These are phyloP conservation scores for Sinopyrophorus schimmeli DNA, from an alignment of 2,888 invertebrate species.

Conservation along the genomic window DNA sequence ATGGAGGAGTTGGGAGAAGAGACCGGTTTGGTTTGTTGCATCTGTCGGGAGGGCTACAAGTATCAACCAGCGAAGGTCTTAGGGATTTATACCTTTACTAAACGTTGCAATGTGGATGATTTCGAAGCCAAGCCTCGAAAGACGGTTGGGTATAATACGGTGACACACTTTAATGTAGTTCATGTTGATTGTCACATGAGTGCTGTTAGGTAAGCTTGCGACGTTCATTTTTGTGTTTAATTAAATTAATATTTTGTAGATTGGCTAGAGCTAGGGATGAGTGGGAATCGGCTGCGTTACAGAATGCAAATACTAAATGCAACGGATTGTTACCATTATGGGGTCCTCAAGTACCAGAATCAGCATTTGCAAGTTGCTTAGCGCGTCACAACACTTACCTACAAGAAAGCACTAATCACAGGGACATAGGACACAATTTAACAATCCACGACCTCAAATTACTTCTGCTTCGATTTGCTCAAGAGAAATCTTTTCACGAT, in stretches of 20 bases:
- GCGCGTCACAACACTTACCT: constrained; percentile 90
- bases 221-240: neutral
- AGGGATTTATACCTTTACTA: constrained; percentile 96
- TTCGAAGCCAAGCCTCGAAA: constrained; percentile 87
- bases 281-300: constrained; percentile 97
- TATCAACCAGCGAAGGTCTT: constrained; percentile 92
- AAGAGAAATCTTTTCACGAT: constrained; percentile 95
- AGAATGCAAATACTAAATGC: constrained; percentile 97
- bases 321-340: constrained; percentile 95
- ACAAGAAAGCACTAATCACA: constrained; percentile 70
- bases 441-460: constrained; percentile 94
- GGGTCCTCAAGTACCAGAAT: constrained; percentile 93
- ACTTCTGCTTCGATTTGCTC: constrained; percentile 83
- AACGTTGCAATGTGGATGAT: constrained; percentile 92
- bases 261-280: constrained; percentile 74
- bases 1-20: constrained; percentile 96
- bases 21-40: constrained; percentile 93
- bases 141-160: constrained; percentile 88
- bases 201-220: constrained; percentile 73
- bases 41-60: constrained; percentile 96
- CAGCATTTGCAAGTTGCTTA: constrained; percentile 90
- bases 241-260: constrained; percentile 25
- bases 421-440: constrained; percentile 78
- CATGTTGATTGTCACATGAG: constrained; percentile 98
- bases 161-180: constrained; percentile 97